Conservation (phyloP, 2,113 vertebrate genomes). For the Spilogale gracilis region DNA sequence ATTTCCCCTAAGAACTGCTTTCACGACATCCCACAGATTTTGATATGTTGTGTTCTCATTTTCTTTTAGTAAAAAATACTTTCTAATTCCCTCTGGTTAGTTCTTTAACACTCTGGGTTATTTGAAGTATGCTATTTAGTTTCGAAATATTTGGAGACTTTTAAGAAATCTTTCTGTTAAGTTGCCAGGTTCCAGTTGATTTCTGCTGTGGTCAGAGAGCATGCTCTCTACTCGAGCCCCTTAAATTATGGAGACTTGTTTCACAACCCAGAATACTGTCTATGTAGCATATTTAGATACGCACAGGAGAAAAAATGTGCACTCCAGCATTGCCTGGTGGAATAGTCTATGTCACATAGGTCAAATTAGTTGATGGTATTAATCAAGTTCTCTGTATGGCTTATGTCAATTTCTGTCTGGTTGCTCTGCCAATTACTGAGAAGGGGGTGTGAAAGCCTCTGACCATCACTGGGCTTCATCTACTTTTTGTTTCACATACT, state of each 20-base stretch:
- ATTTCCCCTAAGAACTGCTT: conserved; percentile 1
- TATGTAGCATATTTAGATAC: neutral
- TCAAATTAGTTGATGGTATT: neutral
- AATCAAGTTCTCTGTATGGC: neutral
- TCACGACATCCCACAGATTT: neutral
- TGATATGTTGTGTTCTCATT: conserved; percentile 31
- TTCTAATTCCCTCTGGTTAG: conserved; percentile 44
- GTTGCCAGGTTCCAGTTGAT: neutral
- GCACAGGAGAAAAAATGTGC: fast-evolving
- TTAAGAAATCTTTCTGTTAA: conserved; percentile 42
- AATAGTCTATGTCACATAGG: neutral
- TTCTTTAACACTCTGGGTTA: conserved; percentile 8
- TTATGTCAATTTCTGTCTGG: neutral
- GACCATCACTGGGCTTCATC: neutral
- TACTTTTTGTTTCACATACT: neutral
- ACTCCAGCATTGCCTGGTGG: neutral
- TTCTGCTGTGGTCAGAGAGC: neutral
- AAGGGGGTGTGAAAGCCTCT: neutral
- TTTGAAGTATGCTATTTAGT: conserved; percentile 32
- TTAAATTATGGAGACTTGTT: neutral
- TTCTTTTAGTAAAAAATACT: conserved; percentile 30
- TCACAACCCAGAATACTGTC: neutral
- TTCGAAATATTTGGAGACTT: conserved; percentile 61
- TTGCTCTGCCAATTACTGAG: neutral
- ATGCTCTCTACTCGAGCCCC: neutral